Conservation (phyloP, 2,113 vertebrate genomes). For the Ophiodon elongatus region DNA sequence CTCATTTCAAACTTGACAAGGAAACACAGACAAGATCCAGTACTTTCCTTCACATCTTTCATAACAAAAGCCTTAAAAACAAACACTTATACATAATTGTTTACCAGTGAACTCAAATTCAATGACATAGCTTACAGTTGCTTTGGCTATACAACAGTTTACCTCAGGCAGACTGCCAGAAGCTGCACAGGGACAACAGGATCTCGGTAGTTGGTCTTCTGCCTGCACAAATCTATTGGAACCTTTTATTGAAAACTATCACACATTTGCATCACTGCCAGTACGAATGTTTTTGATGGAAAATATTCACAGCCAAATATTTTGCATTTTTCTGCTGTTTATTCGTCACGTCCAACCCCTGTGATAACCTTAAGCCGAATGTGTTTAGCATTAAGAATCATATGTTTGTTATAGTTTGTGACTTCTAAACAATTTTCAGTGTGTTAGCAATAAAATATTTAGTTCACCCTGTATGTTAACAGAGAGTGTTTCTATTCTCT, state of each 20-base stretch:
- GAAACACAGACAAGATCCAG: background rate
- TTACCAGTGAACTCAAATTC: background rate
- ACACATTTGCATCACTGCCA: too few species aligned
- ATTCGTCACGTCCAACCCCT: too few species aligned
- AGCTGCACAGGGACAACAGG: background rate
- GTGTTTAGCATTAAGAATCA: background rate
- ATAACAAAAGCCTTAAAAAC: background rate
- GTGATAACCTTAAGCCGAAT: background rate
- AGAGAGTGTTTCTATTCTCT: background rate
- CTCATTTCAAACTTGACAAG: background rate
- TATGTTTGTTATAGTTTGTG: background rate
- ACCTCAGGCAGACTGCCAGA: background rate
- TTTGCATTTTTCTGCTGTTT: too few species aligned
- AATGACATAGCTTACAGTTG: background rate
- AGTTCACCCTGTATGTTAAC: background rate
- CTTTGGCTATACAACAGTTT: background rate
- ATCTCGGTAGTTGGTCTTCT: background rate
- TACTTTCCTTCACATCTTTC: background rate
- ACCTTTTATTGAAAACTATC: too few species aligned
- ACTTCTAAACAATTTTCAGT: background rate
- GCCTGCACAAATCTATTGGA: too few species aligned
- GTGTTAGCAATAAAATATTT: too few species aligned
- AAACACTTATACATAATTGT: background rate
- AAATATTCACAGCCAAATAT: too few species aligned
- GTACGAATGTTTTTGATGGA: too few species aligned